phyloP scores from a whole-genome alignment of 2,888 invertebrate species.

The Catonia carolina region DNA sequence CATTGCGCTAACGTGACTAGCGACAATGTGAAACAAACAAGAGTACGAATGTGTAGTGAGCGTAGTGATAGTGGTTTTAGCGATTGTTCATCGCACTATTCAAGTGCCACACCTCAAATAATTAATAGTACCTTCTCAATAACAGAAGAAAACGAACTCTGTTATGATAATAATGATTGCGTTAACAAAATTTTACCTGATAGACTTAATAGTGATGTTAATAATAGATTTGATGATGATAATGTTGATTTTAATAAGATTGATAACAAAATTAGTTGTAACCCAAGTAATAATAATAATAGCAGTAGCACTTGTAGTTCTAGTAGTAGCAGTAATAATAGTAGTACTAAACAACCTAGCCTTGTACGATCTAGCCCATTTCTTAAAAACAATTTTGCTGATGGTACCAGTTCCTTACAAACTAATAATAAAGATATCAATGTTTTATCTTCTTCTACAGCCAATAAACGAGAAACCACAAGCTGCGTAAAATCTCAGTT shows the following conservation, averaged over 20 bases:
- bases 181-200: not conserved
- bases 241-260: not conserved
- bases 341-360: too few species aligned
- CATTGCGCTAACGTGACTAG: constrained; percentile 6
- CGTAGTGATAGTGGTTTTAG: constrained; percentile 41
- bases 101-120: constrained; percentile 8
- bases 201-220: constrained; percentile 6
- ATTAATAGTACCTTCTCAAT: not conserved
- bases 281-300: too few species aligned
- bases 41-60: constrained; percentile 36
- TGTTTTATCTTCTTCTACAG: constrained; percentile 5
- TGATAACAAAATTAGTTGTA: not conserved
- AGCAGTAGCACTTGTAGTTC: too few species aligned
- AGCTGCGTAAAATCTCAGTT: constrained; percentile 18
- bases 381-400: not conserved
- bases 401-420: constrained; percentile 14
- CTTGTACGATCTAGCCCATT: too few species aligned
- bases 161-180: not conserved
- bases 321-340: too few species aligned
- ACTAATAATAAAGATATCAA: constrained; percentile 1
- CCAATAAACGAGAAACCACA: constrained; percentile 21
- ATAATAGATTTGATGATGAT: not conserved
- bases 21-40: constrained; percentile 11
- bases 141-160: not conserved
- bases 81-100: constrained; percentile 35